Conservation (phyloP, 2,888 invertebrate species). For the Copidosoma aretas region DNA sequence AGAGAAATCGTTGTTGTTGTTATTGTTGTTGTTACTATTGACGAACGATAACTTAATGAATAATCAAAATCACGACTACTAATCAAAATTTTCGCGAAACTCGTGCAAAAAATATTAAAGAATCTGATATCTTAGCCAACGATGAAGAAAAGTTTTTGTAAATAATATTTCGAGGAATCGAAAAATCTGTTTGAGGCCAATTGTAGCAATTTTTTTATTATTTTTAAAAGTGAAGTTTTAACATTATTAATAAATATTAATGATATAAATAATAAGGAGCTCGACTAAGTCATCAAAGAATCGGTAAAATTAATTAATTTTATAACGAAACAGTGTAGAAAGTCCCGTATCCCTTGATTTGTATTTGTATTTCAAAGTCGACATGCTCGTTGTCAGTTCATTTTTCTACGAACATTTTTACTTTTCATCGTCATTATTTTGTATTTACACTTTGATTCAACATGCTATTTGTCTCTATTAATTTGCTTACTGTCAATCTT, state of each 20-base stretch:
- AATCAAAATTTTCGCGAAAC: conserved; percentile 31
- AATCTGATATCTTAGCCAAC: background rate
- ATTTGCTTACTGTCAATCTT: conserved; percentile 15
- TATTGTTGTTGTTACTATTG: no score
- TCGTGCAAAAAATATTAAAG: conserved; percentile 19
- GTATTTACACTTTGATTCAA: conserved; percentile 22
- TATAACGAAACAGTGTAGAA: conserved; percentile 2
- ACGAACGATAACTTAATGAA: conserved; percentile 16
- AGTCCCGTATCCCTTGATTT: background rate
- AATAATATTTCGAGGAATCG: conserved; percentile 17
- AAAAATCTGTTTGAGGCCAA: conserved; percentile 2
- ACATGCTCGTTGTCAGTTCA: background rate
- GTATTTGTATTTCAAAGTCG: background rate
- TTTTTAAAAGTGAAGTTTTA: conserved; percentile 22
- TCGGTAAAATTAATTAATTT: conserved; percentile 19
- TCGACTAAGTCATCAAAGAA: conserved; percentile 22
- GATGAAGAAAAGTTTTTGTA: conserved; percentile 24
- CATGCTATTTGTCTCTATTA: background rate
- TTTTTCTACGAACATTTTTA: conserved; percentile 20
- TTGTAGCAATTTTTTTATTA: conserved; percentile 13
- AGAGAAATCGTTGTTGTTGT: conserved; percentile 9
- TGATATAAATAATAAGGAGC: background rate
- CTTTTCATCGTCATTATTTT: conserved; percentile 12
- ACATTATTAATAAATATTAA: background rate
- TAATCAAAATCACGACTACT: conserved; percentile 23